Base-by-base conservation (phyloP, 53 echinoderm and acorn worm species). In the Astropecten irregularis region DNA sequence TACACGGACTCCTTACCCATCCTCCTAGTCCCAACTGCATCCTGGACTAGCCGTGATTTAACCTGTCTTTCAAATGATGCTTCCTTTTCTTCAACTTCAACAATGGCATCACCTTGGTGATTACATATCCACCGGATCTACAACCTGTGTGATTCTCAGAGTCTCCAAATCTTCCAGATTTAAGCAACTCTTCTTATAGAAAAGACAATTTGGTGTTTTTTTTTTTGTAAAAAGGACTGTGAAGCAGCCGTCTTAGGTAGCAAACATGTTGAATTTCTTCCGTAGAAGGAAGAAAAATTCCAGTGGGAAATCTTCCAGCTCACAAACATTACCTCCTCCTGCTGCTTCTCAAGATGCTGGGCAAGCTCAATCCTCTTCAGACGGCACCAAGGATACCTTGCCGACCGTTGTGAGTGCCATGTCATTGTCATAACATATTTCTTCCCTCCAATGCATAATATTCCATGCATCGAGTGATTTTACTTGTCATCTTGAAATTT, bases 231-330 rank as follows among this genome's bases (percentile, higher is more conserved):
- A n/a, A n/a, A n/a, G n/a, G n/a, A n/a, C n/a, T n/a, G n/a, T n/a
- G n/a, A n/a, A n/a, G n/a, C n/a, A n/a, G n/a, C n/a, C 38, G 21
- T 39, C 55, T 39, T 37, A 73, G 49, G 34, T 57, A 27, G 74
- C 39, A 22, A 74, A 57, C 28, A 74, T 74, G 74, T 74, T 74
- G 56, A 74, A 74, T 74, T 74, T 74, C 57, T 74, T 74, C 55
- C 74, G 74, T 22, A 74, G 57, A 57, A 55, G 74, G 40, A 74
- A 74, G 74, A 74, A 74, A 74, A 8, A 55, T 56, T 74, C 74
- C 56, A 57, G 56, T 57, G 74, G 74, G 26, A 74, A 74, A 57
- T 56, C 74, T 40, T 57, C 74, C 74, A 57, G 37, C 15, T 56
- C 74, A 10, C 64, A 74, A 40, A 74, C 74, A 39, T 31, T 74